Evolutionary conservation across 2,888 invertebrate species (phyloP), one percentile per base, ranked within the genome.

Genomic region (Drosophila parthenogenetica): DNA sequence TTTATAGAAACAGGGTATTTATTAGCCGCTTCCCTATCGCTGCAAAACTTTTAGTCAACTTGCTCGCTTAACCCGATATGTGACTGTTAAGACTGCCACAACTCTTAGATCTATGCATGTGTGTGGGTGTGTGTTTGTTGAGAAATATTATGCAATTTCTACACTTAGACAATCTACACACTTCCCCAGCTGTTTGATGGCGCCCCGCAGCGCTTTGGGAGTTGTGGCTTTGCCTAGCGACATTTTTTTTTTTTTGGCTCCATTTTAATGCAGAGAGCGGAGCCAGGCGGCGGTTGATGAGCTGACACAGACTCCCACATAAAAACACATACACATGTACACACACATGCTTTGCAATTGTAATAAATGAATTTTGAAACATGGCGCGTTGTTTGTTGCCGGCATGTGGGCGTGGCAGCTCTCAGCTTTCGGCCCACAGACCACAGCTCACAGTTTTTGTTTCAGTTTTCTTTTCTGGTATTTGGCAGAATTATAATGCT

Each of bases 91-190:
- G 35, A 39, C 29, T 22, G 55, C 25, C 42, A 39, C 48, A 53
- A 54, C 51, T 43, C 25, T 50, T 59, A 11, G 46, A 7, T 42
- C 10, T 49, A 16, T 48, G 17, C 45, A 40, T 48, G 17, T 48
- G 22, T 49, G 49, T 45, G 51, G 53, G 45, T 54, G 58, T 66
- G 35, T 39, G 49, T 62, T 42, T 71, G 63, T 45, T 67, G 57
- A 69, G 66, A 88, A 85, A 86, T 86, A 81, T 88, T 85, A 83
- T 88, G 86, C 83, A 85, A 86, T 85, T 85, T 88, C 75, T 72
- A 81, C 85, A 77, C 73, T 76, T 85, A 71, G 59, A 72, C 68
- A 87, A 75, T 57, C 54, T 62, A 53, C 61, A 67, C 50, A 61
- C 62, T 60, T 14, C 61, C 42, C 55, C 10, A 67, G 58, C 73